Conservation (phyloP, 2,888 invertebrate species). For the Athripsodes cinereus region DNA sequence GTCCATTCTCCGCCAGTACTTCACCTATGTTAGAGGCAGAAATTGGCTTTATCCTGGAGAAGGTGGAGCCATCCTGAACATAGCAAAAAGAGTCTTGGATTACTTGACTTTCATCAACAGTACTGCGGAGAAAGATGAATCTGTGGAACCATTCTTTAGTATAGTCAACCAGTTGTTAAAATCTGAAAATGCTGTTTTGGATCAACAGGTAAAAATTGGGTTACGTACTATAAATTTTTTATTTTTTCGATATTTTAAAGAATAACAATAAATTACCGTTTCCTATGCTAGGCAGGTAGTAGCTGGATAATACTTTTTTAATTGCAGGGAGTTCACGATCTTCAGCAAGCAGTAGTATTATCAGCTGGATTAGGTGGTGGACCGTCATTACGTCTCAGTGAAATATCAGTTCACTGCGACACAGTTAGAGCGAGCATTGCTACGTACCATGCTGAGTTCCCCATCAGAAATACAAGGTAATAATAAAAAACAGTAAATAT, state of each 20-base stretch:
- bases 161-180: conserved; percentile 62
- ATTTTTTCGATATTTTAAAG: too few relatives aligned
- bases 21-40: conserved; percentile 47
- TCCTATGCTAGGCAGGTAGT: too few relatives aligned
- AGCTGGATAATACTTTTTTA: too few relatives aligned
- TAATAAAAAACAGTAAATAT: too few relatives aligned
- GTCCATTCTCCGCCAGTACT: conserved; percentile 50
- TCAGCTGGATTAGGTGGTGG: conserved; percentile 17
- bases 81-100: conserved; percentile 52
- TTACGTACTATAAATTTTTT: too few relatives aligned
- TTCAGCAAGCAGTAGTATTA: conserved; percentile 19
- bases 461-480: conserved; percentile 19
- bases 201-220: conserved; percentile 69
- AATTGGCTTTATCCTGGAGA: conserved; percentile 57
- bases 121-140: conserved; percentile 44
- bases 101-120: conserved; percentile 44
- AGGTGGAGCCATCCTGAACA: conserved; percentile 55
- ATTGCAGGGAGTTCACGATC: conserved; percentile 21
- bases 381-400: conserved; percentile 18
- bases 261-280: too few relatives aligned
- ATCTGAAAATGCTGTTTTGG: conserved; percentile 61
- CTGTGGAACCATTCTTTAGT: conserved; percentile 51
- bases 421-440: conserved; percentile 4
- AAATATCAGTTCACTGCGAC: conserved; percentile 21
- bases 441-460: conserved; percentile 16